Base-by-base conservation (phyloP, 2,113 vertebrate genomes). In the Opisthocomus hoazin region DNA sequence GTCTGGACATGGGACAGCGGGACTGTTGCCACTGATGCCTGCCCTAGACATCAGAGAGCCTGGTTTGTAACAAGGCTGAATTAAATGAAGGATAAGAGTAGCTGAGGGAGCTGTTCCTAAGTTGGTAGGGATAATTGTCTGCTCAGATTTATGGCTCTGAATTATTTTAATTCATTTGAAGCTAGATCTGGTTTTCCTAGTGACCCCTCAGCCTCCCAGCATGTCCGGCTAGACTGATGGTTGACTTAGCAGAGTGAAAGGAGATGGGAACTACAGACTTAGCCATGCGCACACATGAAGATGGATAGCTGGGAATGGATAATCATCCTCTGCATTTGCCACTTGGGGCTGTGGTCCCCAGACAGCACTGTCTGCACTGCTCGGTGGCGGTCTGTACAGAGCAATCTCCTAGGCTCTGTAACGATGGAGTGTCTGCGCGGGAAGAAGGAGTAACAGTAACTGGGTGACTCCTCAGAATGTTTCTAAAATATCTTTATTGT, bases 401-500 rank as follows among this genome's bases (percentile, higher is more conserved):
- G 69, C 53, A 23, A 26, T 84, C 91, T 74, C 51, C 48, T 43
- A 51, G 54, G 37, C 43, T 83, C 54, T 41, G 51, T 34, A 9
- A 43, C 0, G 12, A 24, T 41, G n/a, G 74, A 75, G 68, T 6
- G 22, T 32, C 43, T 12, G 76, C 3, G 75, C 21, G 69, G 65
- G 90, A 73, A 68, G 73, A 15, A 89, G 84, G 85, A 93, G 45
- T 90, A 91, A 75, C 89, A 84, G 92, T 26, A 87, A 54, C 61
- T 58, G 86, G 50, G 27, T 79, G 84, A 65, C 57, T 92, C 48
- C 65, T 92, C 65, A 53, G 6, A 84, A 71, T 56, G 29, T 79
- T 92, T 90, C 91, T 89, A 78, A 95, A 95, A 92, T 83, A 87
- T 57, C 50, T 65, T 64, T 32, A 17, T 94, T 93, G 80, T 84